These are phyloP conservation scores for Puntigrus tetrazona DNA, from an alignment of 2,113 vertebrate species.

Conservation along the genomic window DNA sequence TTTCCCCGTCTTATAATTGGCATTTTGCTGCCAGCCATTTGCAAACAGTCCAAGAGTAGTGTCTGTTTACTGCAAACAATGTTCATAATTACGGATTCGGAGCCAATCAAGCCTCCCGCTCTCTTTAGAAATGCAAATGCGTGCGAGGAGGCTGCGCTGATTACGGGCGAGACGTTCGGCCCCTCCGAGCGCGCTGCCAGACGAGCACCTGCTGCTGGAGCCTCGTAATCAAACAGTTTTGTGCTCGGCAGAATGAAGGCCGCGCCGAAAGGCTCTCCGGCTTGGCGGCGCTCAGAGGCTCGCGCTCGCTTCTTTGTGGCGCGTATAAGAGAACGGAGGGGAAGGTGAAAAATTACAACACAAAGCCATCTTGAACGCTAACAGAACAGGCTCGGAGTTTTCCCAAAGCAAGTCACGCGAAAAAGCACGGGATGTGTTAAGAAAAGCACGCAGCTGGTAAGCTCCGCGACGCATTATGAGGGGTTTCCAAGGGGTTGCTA, in stretches of 20 bases:
- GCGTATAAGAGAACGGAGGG: background rate
- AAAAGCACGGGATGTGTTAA: background rate
- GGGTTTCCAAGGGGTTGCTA: background rate
- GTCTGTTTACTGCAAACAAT: conserved; percentile 82
- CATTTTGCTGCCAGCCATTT: conserved; percentile 70
- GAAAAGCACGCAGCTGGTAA: background rate
- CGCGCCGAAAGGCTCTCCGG: conserved; percentile 59
- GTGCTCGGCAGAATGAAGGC: conserved; percentile 38
- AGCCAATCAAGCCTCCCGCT: conserved; percentile 76
- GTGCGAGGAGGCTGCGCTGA: conserved; percentile 71
- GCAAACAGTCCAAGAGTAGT: conserved; percentile 76
- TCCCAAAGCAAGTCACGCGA: background rate
- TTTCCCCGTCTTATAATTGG: conserved; percentile 70
- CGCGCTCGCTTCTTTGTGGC: background rate
- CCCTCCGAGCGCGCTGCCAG: conserved; percentile 68
- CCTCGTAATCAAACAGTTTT: conserved; percentile 43
- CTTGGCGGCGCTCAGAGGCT: conserved; percentile 53
- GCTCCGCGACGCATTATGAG: background rate
- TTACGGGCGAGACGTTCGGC: conserved; percentile 71
- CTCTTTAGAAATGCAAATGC: conserved; percentile 79
- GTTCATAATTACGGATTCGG: conserved; percentile 77
- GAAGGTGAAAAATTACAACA: background rate
- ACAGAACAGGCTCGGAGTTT: background rate
- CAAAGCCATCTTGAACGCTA: background rate
- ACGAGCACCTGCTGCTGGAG: conserved; percentile 75